These are phyloP conservation scores for Cinara cedri DNA, from an alignment of 2,888 invertebrate species.

Conservation along the genomic window DNA sequence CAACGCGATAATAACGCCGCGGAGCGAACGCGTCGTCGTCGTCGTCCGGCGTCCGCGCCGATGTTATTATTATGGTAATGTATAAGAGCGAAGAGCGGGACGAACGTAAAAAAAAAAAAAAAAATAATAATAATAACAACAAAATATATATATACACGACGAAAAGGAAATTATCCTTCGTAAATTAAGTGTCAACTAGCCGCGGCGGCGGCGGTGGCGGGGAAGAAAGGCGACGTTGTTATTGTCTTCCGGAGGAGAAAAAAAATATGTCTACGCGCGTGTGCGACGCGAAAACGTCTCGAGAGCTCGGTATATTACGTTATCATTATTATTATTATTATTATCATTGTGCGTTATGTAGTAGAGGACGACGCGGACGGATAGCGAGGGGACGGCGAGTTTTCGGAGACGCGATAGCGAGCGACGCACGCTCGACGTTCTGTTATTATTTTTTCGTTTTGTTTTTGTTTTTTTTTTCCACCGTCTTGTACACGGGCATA, in stretches of 20 bases:
- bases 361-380: too few relatives aligned
- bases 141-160: background rate
- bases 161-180: constrained; percentile 52
- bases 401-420: too few relatives aligned
- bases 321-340: background rate
- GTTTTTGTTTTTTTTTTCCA: background rate
- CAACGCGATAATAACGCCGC: constrained; percentile 12
- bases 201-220: too few relatives aligned
- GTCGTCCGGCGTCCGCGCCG: constrained; percentile 37
- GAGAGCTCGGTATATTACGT: background rate
- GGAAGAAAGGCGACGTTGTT: constrained; percentile 43
- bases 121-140: too few relatives aligned
- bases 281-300: background rate
- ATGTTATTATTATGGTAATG: constrained; percentile 56
- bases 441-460: too few relatives aligned
- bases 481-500: background rate
- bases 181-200: constrained; percentile 55
- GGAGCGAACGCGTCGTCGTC: background rate
- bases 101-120: too few relatives aligned
- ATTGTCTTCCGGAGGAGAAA: too few relatives aligned
- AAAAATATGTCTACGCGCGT: background rate
- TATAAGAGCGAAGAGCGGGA: constrained; percentile 18
- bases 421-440: too few relatives aligned
- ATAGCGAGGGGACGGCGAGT: too few relatives aligned
- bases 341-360: background rate